Conservation (phyloP, 2,888 invertebrate species). For the Periphyllus acericola region DNA sequence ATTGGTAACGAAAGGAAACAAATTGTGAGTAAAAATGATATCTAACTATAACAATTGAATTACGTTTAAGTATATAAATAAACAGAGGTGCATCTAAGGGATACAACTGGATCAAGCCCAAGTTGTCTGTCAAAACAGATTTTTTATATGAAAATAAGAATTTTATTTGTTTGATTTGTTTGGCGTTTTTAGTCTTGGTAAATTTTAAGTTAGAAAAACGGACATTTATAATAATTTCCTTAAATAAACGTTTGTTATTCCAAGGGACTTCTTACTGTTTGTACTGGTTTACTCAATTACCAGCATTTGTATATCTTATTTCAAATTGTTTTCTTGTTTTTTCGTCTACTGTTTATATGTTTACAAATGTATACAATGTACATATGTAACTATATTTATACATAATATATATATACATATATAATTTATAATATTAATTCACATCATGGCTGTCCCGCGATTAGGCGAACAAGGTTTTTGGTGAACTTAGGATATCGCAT, state of each 20-base stretch:
- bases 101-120: not conserved
- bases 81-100: not conserved
- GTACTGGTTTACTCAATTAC: not conserved
- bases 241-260: not conserved
- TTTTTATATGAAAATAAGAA: not conserved
- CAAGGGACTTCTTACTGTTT: not conserved
- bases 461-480: not conserved
- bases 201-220: not conserved
- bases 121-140: conserved; percentile 5
- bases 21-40: not conserved
- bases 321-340: not conserved
- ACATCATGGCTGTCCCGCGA: not conserved
- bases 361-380: not conserved
- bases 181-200: not conserved
- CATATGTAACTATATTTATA: not conserved
- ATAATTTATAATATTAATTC: not conserved
- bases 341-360: not conserved
- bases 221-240: not conserved
- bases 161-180: not conserved
- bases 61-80: conserved; percentile 12
- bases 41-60: not conserved
- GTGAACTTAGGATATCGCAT: not conserved
- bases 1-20: not conserved
- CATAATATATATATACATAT: not conserved
- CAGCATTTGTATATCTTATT: not conserved